Base-by-base conservation (phyloP, 2,113 vertebrate genomes). In the Ptychochromis oligacanthus region DNA sequence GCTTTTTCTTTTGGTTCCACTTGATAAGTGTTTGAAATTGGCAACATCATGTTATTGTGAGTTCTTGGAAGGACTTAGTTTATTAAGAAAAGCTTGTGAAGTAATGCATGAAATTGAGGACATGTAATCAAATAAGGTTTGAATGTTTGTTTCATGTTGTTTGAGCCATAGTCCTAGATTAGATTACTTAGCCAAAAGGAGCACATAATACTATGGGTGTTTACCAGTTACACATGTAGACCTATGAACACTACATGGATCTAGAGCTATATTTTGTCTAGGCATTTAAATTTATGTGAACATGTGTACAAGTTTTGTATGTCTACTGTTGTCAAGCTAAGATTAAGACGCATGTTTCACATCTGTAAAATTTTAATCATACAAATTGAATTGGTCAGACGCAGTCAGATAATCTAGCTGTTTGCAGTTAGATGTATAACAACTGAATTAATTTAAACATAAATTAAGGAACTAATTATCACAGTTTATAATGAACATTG, bases 121-220 rank as follows among this genome's bases (percentile, higher is more conserved):
- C 67, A n/a, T 6, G 46, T 72, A 72, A 54, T 72, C 26, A 52
- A 72, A 54, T 72, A 72, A n/a, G 0, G 20, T 46, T 70, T 31
- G 46, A 54, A 31, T 54, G 65, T 52, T 72, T 72, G 36, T 36
- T 72, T 72, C 46, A n/a, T 72, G 67, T 72, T 72, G 46, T 31
- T 72, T 72, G 67, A 11, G 0, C 52, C 18, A 3, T 72, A 54
- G 34, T 72, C 4, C 26, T 17, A 72, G 54, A 72, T 72, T 54
- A 72, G n/a, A 31, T 72, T 72, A n/a, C 46, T 72, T 34, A n/a
- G 46, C 24, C 67, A 72, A 6, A 72, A 54, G 18, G 46, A 34
- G 67, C 31, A 72, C 67, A 54, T 28, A 54, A 72, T 3, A 34
- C 54, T 49, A 31, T 72, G 67, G 67, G 10, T 82, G 77, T 87